Evolutionary conservation across 2,113 vertebrate species (phyloP).

Genomic region (Paraplagusia blochii): DNA sequence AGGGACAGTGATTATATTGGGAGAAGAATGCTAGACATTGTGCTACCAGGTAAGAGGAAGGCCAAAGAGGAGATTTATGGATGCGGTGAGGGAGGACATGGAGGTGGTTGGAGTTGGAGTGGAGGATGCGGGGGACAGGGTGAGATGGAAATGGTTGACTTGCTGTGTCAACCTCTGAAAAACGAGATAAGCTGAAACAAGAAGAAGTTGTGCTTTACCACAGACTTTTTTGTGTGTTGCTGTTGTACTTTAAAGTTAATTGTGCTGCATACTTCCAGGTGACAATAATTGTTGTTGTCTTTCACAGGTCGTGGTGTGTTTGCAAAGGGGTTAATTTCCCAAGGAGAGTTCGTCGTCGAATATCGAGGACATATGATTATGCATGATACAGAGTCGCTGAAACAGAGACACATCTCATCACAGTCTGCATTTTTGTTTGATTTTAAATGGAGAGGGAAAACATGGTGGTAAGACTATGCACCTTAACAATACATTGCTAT

Average conservation of each 20-base stretch:
- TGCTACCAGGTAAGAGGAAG: too few relatives aligned
- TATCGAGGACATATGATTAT: conserved; percentile 6
- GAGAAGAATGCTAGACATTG: too few relatives aligned
- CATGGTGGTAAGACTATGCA: conserved; percentile 30
- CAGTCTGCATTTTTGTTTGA: conserved; percentile 41
- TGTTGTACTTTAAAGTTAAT: neutral
- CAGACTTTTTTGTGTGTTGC: too few relatives aligned
- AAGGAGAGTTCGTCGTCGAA: conserved; percentile 39
- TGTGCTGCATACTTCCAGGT: neutral
- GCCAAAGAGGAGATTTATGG: too few relatives aligned
- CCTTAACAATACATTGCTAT: neutral
- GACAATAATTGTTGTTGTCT: neutral
- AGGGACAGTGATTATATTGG: too few relatives aligned
- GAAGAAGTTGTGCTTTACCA: too few relatives aligned
- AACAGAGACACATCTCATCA: conserved; percentile 9
- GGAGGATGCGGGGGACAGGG: too few relatives aligned
- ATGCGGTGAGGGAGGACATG: too few relatives aligned
- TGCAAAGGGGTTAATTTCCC: conserved; percentile 21
- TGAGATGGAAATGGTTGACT: too few relatives aligned
- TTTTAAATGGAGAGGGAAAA: conserved; percentile 39
- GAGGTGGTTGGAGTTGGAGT: too few relatives aligned
- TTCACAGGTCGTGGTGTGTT: conserved; percentile 31
- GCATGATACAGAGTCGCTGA: conserved; percentile 4
- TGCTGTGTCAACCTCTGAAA: too few relatives aligned
- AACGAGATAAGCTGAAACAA: too few relatives aligned